Evolutionary conservation across 1,140 invertebrate genomes (phyloP).

Genomic region (Drosophila obscura): DNA sequence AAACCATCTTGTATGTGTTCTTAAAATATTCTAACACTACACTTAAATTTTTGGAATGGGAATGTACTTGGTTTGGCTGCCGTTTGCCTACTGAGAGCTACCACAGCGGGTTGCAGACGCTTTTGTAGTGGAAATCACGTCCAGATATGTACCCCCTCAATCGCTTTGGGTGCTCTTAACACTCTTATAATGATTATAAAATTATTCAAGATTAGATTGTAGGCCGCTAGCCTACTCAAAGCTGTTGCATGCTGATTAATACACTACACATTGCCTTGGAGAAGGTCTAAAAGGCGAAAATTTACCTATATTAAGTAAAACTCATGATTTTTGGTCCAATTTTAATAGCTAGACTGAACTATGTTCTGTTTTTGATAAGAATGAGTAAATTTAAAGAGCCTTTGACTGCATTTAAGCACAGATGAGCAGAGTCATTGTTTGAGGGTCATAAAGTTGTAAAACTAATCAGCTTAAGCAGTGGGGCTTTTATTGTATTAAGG

Average conservation of each 20-base stretch:
- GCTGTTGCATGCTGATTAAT: constrained; percentile 24
- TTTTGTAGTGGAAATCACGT: constrained; percentile 69
- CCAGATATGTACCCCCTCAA: constrained; percentile 19
- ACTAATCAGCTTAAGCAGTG: not conserved
- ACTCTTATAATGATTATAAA: constrained; percentile 42
- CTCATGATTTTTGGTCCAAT: not conserved
- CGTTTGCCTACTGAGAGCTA: constrained; percentile 52
- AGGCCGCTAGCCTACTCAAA: not conserved
- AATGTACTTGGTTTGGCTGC: constrained; percentile 11
- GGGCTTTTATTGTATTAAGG: too few species aligned
- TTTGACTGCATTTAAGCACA: constrained; percentile 11
- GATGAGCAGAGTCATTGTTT: constrained; percentile 13
- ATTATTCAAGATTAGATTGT: constrained; percentile 41
- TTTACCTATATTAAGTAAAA: not conserved
- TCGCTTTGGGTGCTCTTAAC: constrained; percentile 19
- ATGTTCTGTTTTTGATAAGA: constrained; percentile 1
- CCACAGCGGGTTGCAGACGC: constrained; percentile 2
- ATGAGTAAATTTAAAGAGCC: constrained; percentile 9
- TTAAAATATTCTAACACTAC: not conserved
- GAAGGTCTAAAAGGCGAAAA: not conserved
- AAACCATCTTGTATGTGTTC: constrained; percentile 44
- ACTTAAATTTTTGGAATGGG: constrained; percentile 9
- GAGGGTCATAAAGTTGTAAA: constrained; percentile 13
- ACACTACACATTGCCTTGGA: not conserved
- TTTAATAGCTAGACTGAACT: not conserved